Evolutionary conservation across 2,113 vertebrate species (phyloP), one percentile per base, ranked within the genome.

Genomic region (Pica pica): DNA sequence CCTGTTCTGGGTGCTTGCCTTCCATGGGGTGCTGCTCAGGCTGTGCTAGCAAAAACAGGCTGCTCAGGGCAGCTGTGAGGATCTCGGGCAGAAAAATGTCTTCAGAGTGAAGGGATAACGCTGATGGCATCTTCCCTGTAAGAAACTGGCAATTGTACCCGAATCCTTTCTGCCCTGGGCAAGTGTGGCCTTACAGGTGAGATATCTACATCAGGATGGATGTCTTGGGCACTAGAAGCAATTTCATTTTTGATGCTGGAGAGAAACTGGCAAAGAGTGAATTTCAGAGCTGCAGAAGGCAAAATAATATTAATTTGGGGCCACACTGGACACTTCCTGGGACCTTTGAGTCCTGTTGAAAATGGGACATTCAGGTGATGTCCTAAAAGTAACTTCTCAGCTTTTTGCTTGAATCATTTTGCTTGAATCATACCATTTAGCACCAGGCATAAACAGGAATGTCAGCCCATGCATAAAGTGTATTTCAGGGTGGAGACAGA

Each of bases 141-240:
- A 24, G 13, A 41, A 27, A 24, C n/a, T 79, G 33, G 11, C 9
- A 28, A 3, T 7, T 13, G 42, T 26, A 27, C 11, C 19, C 0
- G 1, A 70, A 33, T 46, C 20, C 75, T 47, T 28, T 16, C 67
- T 41, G 26, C 57, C 44, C 44, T 42, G 31, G 39, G 22, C 42
- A 37, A 13, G 9, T 37, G 55, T 33, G 53, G 13, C 35, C 23
- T 42, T 22, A 26, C 14, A 26, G 44, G 27, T 56, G 56, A 35
- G 50, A 24, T 2, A 11, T 3, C 27, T 4, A 7, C 0, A 0
- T 4, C 15, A 52, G 35, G 23, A 73, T 15, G 27, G 67, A 23
- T 47, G 33, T 41, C 28, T 35, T 60, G 77, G 57, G 26, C 55
- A 84, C 23, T 6, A 19, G 16, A 22, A 75, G 37, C 26, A 49